Evolutionary conservation across 2,888 invertebrate genomes (phyloP).

Genomic region (Girardia tigrina): DNA sequence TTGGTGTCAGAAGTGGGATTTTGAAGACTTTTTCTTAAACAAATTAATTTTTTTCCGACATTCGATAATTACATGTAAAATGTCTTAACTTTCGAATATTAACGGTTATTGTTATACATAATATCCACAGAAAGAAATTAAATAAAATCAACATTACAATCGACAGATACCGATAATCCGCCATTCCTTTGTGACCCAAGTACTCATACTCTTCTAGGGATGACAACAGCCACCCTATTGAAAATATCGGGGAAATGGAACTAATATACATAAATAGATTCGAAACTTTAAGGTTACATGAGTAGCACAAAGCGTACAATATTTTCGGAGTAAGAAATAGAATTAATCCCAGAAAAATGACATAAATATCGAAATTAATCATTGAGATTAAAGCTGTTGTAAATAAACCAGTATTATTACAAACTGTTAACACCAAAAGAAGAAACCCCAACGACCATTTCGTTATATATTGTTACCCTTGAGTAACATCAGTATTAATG

Average conservation of each 20-base stretch:
- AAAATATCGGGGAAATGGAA: not conserved
- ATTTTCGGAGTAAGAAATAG: not conserved
- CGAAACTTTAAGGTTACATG: not conserved
- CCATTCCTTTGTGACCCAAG: too few relatives aligned
- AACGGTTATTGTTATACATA: too few relatives aligned
- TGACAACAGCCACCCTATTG: not conserved
- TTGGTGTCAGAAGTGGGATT: too few relatives aligned
- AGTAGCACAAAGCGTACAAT: not conserved
- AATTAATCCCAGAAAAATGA: not conserved
- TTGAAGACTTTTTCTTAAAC: too few relatives aligned
- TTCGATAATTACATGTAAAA: too few relatives aligned
- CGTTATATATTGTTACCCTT: not conserved
- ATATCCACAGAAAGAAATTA: too few relatives aligned
- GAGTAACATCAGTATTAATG: not conserved
- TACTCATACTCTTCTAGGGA: not conserved
- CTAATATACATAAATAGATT: not conserved
- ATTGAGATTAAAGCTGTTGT: not conserved
- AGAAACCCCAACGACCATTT: not conserved
- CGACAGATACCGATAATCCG: too few relatives aligned
- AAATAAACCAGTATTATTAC: not conserved
- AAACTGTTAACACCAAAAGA: not conserved
- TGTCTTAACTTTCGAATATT: too few relatives aligned
- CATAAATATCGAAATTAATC: not conserved
- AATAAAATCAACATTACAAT: too few relatives aligned
- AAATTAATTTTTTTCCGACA: too few relatives aligned